Percentiles rank a stretch among this genome's conserved stretches.
Conservation (phyloP, 2,797 vertebrate genomes). For the Dipus sagitta region DNA sequence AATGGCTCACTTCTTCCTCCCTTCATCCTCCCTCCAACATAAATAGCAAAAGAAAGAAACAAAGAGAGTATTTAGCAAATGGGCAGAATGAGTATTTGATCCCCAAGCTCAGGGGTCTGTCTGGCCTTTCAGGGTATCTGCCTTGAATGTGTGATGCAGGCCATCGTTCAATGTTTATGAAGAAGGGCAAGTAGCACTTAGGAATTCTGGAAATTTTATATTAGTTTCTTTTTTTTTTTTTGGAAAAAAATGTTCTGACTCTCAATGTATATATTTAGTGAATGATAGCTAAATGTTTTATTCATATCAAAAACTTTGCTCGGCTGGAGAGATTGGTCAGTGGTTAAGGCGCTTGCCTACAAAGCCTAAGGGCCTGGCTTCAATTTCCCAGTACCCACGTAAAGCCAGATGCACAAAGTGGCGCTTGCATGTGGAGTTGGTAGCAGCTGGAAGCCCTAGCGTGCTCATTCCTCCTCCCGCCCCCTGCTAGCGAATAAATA, state of each 20-base stretch:
- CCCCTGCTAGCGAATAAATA: too few species aligned
- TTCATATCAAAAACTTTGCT: not conserved
- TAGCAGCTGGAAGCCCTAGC: too few species aligned
- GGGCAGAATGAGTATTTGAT: not conserved
- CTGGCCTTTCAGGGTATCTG: not conserved
- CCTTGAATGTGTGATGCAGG: not conserved
- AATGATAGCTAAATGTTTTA: not conserved
- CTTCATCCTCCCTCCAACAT: not conserved
- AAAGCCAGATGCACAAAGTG: too few species aligned
- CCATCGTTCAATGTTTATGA: not conserved
- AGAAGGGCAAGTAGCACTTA: not conserved
- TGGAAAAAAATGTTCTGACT: conserved; percentile 21
- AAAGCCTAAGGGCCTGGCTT: too few species aligned
- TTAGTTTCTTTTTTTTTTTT: not conserved
- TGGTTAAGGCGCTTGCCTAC: too few species aligned
- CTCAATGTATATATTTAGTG: conserved; percentile 21
- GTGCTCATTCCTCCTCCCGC: too few species aligned
- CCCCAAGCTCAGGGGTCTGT: not conserved
- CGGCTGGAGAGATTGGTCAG: too few species aligned
- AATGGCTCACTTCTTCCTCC: not conserved
- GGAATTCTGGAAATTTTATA: not conserved
- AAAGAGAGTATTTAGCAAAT: not conserved
- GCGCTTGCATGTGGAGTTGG: too few species aligned
- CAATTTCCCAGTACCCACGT: too few species aligned
- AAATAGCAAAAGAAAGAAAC: not conserved